Evolutionary conservation across 2,797 vertebrate species (phyloP).

Genomic region (Hybognathus amarus): DNA sequence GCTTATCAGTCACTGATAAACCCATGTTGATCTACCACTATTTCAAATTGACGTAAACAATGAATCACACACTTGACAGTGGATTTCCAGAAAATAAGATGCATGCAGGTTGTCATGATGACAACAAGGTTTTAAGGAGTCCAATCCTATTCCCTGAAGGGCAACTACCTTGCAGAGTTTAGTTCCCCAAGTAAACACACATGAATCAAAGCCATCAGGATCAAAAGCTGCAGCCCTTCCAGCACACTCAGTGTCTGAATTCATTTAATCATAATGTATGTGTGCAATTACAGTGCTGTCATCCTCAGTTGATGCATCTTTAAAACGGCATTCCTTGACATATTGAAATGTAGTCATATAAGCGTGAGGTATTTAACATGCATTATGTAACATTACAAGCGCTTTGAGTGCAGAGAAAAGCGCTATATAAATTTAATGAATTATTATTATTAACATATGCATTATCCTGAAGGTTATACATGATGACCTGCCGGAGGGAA

Average conservation of each 20-base stretch:
- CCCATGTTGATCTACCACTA: no score
- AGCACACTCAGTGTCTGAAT: no score
- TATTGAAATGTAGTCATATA: slow-evolving; percentile 61
- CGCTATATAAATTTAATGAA: no score
- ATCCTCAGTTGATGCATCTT: slow-evolving; percentile 5
- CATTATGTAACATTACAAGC: slow-evolving; percentile 52
- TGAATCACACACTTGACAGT: not conserved
- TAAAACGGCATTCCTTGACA: slow-evolving; percentile 44
- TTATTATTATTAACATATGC: no score
- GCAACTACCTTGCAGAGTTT: not conserved
- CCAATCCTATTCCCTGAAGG: not conserved
- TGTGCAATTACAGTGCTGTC: slow-evolving; percentile 31
- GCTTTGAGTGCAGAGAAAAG: no score
- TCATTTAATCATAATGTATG: not conserved
- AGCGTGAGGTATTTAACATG: slow-evolving; percentile 45
- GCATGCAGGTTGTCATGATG: no score
- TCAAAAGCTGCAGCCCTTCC: not conserved
- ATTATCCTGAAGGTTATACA: slow-evolving; percentile 56
- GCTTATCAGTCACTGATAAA: not conserved
- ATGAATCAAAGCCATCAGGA: not conserved
- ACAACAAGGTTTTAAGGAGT: not conserved
- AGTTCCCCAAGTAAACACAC: not conserved
- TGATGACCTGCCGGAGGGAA: slow-evolving; percentile 32
- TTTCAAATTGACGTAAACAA: not conserved
- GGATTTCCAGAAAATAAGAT: no score